Conservation (phyloP, 2,888 invertebrate genomes). For the Callyntrura sp. region DNA sequence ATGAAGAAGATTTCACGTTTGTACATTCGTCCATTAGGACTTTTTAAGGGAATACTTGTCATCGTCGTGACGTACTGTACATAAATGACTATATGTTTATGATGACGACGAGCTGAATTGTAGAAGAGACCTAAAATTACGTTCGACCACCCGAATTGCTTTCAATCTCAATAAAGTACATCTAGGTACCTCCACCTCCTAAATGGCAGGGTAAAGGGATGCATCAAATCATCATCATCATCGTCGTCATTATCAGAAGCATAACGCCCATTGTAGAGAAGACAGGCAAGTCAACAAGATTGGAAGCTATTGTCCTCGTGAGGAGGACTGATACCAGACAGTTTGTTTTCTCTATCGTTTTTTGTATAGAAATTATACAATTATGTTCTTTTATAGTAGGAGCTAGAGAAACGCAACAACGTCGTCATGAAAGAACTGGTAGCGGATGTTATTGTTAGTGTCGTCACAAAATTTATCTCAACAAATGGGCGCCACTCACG, state of each 20-base stretch:
- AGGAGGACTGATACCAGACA: constrained; percentile 27
- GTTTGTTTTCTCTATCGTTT: constrained; percentile 47
- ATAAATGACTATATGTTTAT: constrained; percentile 49
- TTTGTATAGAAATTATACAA: constrained; percentile 27
- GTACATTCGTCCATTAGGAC: not conserved
- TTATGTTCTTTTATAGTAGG: constrained; percentile 16
- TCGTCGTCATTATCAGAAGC: constrained; percentile 38
- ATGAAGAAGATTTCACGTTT: constrained; percentile 16
- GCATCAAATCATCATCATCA: not conserved
- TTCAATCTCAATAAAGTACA: constrained; percentile 28
- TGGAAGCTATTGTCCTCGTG: constrained; percentile 44
- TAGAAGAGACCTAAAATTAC: constrained; percentile 7
- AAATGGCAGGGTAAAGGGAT: constrained; percentile 35
- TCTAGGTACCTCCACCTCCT: not conserved
- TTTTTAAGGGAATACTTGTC: constrained; percentile 20
- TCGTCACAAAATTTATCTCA: constrained; percentile 76
- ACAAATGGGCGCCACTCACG: constrained; percentile 74
- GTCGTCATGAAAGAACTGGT: constrained; percentile 69
- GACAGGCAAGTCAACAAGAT: constrained; percentile 48
- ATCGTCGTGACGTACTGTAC: not conserved
- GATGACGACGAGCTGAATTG: not conserved
- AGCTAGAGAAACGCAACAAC: constrained; percentile 8
- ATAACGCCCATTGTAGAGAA: constrained; percentile 34
- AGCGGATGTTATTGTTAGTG: constrained; percentile 78
- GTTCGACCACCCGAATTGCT: constrained; percentile 19